Percentiles rank a stretch among this genome's conserved stretches.
Conservation (phyloP, 2,888 invertebrate genomes). For the Melanophora roralis region DNA sequence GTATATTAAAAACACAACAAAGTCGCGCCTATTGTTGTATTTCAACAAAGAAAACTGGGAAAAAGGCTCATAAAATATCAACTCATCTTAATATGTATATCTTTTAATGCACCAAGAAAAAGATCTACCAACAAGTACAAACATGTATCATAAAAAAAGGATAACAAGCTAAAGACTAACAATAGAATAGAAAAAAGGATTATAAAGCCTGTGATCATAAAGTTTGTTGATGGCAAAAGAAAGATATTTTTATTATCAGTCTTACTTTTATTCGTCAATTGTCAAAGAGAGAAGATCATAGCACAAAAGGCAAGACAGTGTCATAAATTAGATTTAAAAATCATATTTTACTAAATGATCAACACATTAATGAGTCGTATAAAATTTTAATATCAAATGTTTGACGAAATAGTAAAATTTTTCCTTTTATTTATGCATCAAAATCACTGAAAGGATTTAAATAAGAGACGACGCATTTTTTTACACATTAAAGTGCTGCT, state of each 20-base stretch:
- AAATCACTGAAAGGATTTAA: not conserved
- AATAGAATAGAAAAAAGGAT: slow-evolving; percentile 43
- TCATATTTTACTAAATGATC: slow-evolving; percentile 57
- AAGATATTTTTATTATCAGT: slow-evolving; percentile 52
- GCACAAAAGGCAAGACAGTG: slow-evolving; percentile 25
- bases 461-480: slow-evolving; percentile 39
- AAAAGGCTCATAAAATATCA: slow-evolving; percentile 45
- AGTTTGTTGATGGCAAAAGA: slow-evolving; percentile 36
- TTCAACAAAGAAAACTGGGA: not conserved
- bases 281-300: slow-evolving; percentile 43
- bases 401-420: not conserved
- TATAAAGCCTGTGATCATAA: slow-evolving; percentile 26
- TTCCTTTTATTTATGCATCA: not conserved
- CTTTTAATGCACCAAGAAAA: slow-evolving; percentile 44
- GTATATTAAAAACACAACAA: slow-evolving; percentile 49
- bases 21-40: slow-evolving; percentile 54
- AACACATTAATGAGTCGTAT: slow-evolving; percentile 37
- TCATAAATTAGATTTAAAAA: slow-evolving; percentile 61
- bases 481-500: slow-evolving; percentile 28
- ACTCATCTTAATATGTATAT: slow-evolving; percentile 49
- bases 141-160: slow-evolving; percentile 50
- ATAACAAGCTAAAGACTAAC: slow-evolving; percentile 42
- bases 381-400: not conserved
- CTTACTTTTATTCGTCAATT: slow-evolving; percentile 57
- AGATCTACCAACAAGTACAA: slow-evolving; percentile 44